Base-by-base conservation (phyloP, 30 jellyfish, hydroid and myxozoan species). In the Nemopilema nomurai region DNA sequence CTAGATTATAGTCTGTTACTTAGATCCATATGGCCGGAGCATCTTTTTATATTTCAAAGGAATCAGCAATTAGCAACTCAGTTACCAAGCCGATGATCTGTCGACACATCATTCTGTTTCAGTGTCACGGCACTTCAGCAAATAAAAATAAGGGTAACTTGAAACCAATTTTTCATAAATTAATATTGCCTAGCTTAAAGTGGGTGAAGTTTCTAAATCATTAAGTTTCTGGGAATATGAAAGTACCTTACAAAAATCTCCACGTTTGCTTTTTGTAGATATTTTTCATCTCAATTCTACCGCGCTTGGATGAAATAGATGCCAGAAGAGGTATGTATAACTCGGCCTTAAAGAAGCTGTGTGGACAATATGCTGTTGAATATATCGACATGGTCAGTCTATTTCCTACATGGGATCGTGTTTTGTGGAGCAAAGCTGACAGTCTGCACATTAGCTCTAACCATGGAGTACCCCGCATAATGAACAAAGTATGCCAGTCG, bases 231-330 rank as follows among this genome's bases (percentile, higher is more conserved):
- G 32, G 19, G 8, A 22, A 18, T 41, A 1, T 41, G 3, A n/a
- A 18, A 22, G 30, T 4, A 4, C 6, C 25, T 69, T 69, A 20
- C 16, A 16, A 9, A 9, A 13, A 7, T 28, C 13, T 20, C 25
- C 23, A 18, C 52, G 6, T 69, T 69, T 6, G 13, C 23, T 17
- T 4, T 74, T 74, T 74, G 21, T 26, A 74, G 84, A 22, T 74
- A 17, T 31, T 74, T 23, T 73, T 74, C 22, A 6, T 74, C 8
- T 74, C 84, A 28, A 49, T 31, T 31, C 79, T 74, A 17, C 84
- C 74, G 1, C 70, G 79, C 8, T 28, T 74, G 13, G 84, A 74
- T 25, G 16, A 74, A 31, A 21, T 74, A 1, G 84, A 74, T 49
- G 50, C 9, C 28, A 19, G 72, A 22, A 18, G 16, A 4, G 73